Conservation (phyloP, 2,888 invertebrate species). For the Bimastos eiseni region DNA sequence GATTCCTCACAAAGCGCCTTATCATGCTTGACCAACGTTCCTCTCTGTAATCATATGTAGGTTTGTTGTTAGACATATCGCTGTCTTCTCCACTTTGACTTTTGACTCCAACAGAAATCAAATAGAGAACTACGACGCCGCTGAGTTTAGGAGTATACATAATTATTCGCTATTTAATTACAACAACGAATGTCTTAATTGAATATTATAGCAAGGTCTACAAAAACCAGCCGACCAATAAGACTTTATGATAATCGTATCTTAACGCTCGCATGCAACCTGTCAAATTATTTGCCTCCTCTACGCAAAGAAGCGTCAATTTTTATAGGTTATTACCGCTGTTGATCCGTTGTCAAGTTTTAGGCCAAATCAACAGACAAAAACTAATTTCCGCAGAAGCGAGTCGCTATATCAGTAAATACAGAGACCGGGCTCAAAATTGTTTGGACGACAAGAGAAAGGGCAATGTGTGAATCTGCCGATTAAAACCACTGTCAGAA, state of each 20-base stretch:
- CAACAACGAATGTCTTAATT: background rate
- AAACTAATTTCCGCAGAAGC: background rate
- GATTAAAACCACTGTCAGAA: too few relatives aligned
- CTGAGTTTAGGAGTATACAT: background rate
- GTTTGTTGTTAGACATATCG: background rate
- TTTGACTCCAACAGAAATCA: slow-evolving; percentile 3
- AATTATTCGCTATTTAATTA: background rate
- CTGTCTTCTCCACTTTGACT: background rate
- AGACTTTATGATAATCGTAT: too few relatives aligned
- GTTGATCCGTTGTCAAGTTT: background rate
- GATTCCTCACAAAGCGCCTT: too few relatives aligned
- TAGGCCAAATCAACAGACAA: background rate
- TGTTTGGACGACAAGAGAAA: too few relatives aligned
- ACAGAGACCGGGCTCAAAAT: too few relatives aligned
- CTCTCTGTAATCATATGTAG: background rate
- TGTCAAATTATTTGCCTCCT: background rate
- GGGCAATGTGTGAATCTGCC: too few relatives aligned
- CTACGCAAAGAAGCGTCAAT: background rate
- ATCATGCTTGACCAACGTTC: too few relatives aligned
- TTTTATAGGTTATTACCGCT: background rate
- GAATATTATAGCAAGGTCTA: background rate
- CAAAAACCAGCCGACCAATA: too few relatives aligned
- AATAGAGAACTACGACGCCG: background rate
- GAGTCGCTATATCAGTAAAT: background rate
- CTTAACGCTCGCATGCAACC: too few relatives aligned